Evolutionary conservation across 1,140 invertebrate species (phyloP).

Genomic region (Apis mellifera): Amel_HAv3.1 CM009931.2:342001-342500

Average conservation of each 20-base stretch:
- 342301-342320: not conserved
- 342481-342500: not conserved
- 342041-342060: conserved; percentile 2
- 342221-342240: not conserved
- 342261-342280: fast-evolving
- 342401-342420: too few relatives aligned
- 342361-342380: not conserved
- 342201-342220: not conserved
- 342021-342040: conserved; percentile 9
- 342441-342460: too few relatives aligned
- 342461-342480: not conserved
- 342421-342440: too few relatives aligned
- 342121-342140: too few relatives aligned
- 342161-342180: too few relatives aligned
- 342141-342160: too few relatives aligned
- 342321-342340: not conserved
- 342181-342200: not conserved
- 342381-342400: too few relatives aligned
- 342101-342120: too few relatives aligned
- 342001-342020: not conserved
- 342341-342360: not conserved
- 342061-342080: not conserved
- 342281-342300: not conserved
- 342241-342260: not conserved
- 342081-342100: not conserved